Base-by-base conservation (phyloP, 1,140 invertebrate species). In the Rhyacophila brunnea region DNA sequence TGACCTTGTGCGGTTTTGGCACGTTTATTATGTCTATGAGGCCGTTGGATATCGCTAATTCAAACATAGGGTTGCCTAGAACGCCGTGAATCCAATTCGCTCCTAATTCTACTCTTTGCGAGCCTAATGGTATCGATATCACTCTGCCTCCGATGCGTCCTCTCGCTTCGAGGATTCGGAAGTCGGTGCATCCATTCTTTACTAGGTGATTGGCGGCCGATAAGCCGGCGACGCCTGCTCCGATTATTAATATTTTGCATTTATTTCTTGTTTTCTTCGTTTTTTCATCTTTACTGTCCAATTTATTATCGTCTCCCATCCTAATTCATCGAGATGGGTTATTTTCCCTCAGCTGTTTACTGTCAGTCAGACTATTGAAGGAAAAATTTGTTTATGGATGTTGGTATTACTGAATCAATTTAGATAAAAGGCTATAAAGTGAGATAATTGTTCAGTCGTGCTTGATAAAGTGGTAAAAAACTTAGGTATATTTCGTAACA, bases 21-120 rank as follows among this genome's bases (percentile, higher is more conserved):
- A 84, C 80, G 69, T 87, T 87, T 60, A 92, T 84, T 59, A 93
- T 91, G 68, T 91, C 87, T 66, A 93, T 85, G 61, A 94, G 79
- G 67, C 87, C 86, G 75, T 93, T 85, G 11, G 87, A 83, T 73
- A 91, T 88, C 0, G 92, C 92, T 53, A 94, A 77, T 75, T 95
- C 91, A 71, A 93, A 95, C 70, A 89, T 87, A n/a, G 86, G 86
- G 76, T 90, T 90, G 17, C 86, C 85, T 14, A 90, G 78, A n/a
- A 94, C 88, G 15, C 94, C 93, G 75, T 96, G 93, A 62, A 96
- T 95, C 90, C 91, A 96, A 71, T 95, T 95, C 34, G 93, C 93
- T 52, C 93, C 93, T 36, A 95, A 73, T 79, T 96, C 93, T 23
- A 95, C 80, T 70, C 79, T 77, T 64, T 81, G 81, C 70, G 80